Evolutionary conservation across 2,113 vertebrate genomes (phyloP).

Genomic region (Percina caprodes): DNA sequence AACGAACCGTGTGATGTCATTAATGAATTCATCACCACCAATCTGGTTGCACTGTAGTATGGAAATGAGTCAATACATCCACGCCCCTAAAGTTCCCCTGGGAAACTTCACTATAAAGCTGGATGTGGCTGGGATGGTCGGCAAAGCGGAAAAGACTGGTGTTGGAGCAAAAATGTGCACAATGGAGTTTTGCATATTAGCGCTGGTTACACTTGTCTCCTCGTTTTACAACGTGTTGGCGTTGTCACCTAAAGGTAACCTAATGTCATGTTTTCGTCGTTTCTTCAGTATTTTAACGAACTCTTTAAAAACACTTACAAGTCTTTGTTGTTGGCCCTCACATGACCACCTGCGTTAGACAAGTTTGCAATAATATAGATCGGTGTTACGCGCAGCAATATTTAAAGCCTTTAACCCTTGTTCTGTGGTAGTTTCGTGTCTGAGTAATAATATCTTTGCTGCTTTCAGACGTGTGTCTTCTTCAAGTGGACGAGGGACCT

Average conservation of each 20-base stretch:
- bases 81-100: constrained; percentile 65
- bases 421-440: not conserved
- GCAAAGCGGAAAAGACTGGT: constrained; percentile 17
- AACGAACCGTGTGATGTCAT: constrained; percentile 27
- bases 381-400: not conserved
- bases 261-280: not conserved
- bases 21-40: not conserved
- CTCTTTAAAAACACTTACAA: not conserved
- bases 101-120: constrained; percentile 69
- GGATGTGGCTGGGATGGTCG: constrained; percentile 25
- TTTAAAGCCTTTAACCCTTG: not conserved
- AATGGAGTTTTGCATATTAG: constrained; percentile 70
- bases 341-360: not conserved
- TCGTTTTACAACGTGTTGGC: constrained; percentile 51
- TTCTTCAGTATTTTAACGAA: not conserved
- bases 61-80: constrained; percentile 65
- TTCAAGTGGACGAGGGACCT: constrained; percentile 84
- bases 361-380: not conserved
- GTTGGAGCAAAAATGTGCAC: constrained; percentile 13
- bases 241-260: constrained; percentile 67
- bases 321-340: not conserved
- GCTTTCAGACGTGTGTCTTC: constrained; percentile 84
- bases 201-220: constrained; percentile 51
- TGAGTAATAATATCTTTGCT: not conserved
- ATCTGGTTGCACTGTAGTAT: not conserved